A percentile compares a stretch with the other conserved stretches of the same genome.
These are phyloP conservation scores for Polydrusus tereticollis DNA, from an alignment of 2,888 invertebrate species.

Conservation along the genomic window DNA sequence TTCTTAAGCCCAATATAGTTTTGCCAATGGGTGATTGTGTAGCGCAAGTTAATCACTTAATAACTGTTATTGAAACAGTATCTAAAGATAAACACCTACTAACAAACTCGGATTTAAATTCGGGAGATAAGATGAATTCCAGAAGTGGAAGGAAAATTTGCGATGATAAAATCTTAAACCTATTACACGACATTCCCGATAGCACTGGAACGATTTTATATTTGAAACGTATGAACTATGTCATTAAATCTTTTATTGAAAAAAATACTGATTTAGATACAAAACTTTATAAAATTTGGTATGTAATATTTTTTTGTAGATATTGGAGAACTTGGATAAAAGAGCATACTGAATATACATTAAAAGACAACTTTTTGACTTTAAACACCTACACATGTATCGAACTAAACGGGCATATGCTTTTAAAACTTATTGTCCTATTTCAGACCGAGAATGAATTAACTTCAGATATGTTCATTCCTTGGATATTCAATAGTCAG, in stretches of 20 bases:
- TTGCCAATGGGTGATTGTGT: constrained; percentile 26
- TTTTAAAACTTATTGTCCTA: not conserved
- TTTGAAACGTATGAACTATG: constrained; percentile 41
- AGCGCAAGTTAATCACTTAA: constrained; percentile 14
- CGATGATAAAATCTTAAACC: not conserved
- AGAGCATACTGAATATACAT: not conserved
- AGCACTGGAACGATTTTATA: constrained; percentile 33
- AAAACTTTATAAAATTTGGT: constrained; percentile 20
- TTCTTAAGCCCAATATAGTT: constrained; percentile 22
- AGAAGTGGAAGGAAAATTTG: not conserved
- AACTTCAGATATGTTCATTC: not conserved
- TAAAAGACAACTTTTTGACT: constrained; percentile 14
- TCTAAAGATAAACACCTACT: constrained; percentile 37
- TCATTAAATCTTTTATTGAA: constrained; percentile 26
- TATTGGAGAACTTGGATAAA: not conserved
- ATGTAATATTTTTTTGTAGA: constrained; percentile 10
- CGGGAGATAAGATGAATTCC: constrained; percentile 39
- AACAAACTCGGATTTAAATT: constrained; percentile 13
- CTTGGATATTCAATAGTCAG: constrained; percentile 21
- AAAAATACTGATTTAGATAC: constrained; percentile 4
- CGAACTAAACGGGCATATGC: constrained; percentile 15
- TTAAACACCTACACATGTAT: constrained; percentile 2
- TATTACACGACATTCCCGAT: constrained; percentile 27
- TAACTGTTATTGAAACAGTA: constrained; percentile 7
- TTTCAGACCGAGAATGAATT: not conserved